Evolutionary conservation across 2,888 invertebrate species (phyloP).

Genomic region (Apocheima hispidaria): DNA sequence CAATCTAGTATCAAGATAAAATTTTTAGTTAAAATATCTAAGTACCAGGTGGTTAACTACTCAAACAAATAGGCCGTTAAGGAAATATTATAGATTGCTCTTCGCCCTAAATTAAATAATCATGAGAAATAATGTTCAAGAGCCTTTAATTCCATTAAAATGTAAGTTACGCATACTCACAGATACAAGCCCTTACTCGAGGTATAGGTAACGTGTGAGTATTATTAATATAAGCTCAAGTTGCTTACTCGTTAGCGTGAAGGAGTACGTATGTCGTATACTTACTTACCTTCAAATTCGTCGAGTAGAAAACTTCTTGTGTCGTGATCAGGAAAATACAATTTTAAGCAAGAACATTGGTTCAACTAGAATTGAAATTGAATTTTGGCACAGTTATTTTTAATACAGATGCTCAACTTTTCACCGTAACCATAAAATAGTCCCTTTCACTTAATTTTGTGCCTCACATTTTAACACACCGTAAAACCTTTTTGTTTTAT

Average conservation of each 20-base stretch:
- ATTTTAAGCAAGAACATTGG: constrained; percentile 4
- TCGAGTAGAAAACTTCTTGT: constrained; percentile 17
- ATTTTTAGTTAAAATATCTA: no score
- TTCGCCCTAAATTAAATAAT: constrained; percentile 1
- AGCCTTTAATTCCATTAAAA: neutral
- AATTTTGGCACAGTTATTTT: constrained; percentile 6
- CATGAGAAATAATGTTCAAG: neutral
- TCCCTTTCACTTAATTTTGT: no score
- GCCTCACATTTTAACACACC: no score
- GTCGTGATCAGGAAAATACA: constrained; percentile 11
- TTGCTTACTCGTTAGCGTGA: constrained; percentile 18
- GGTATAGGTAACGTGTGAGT: constrained; percentile 17
- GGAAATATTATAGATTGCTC: no score
- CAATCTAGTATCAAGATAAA: no score
- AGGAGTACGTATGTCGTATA: neutral
- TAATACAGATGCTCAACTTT: neutral
- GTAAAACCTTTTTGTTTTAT: no score
- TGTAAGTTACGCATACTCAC: neutral
- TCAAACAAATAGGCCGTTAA: no score
- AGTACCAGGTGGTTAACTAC: no score
- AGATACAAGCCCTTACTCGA: neutral
- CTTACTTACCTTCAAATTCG: constrained; percentile 5
- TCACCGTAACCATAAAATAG: neutral
- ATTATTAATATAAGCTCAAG: constrained; percentile 22
- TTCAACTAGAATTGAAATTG: no score